Evolutionary conservation across 2,888 invertebrate species (phyloP), one percentile per base, ranked within the genome.

Genomic region (Drosophila austrosaltans): DNA sequence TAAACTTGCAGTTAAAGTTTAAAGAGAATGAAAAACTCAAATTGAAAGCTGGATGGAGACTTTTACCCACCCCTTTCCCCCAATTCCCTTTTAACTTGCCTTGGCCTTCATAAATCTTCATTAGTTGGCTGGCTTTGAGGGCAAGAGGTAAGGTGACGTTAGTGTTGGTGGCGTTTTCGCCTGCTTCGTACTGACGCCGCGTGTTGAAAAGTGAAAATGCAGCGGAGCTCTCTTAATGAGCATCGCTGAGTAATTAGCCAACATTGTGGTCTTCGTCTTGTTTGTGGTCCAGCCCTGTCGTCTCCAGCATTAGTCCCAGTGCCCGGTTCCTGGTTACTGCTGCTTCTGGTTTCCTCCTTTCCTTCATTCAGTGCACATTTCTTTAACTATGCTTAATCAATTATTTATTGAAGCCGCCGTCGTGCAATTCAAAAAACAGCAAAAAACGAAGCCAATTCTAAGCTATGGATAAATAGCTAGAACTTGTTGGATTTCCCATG

Each of bases 141-240:
- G 22, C 12, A 20, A 16, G 36, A 36, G 30, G 30, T 36, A 22
- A n/a, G 58, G 39, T 2, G 54, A 6, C 28, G 53, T 12, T 42
- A n/a, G 62, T 25, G 36, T 28, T 67, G 64, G 75, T 62, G 72
- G 71, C 60, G 72, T 83, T 48, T 22, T 6, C 10, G 48, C 3
- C 40, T 39, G 44, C 20, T 48, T 48, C 22, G 12, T 48, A 10
- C 22, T 48, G 25, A 4, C 10, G 48, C 48, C 22, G 56, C 56
- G 87, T 87, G 87, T 88, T 83, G 83, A 83, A 83, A 83, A 83
- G 89, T 83, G 83, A 83, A 83, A 83, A 83, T 87, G 87, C 89
- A 83, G 82, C 82, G 82, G 79, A 48, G 48, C 69, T 76, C 87
- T 87, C 87, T 87, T 88, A 83, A 83, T 83, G 83, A 83, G 89